phyloP scores from a whole-genome alignment of 1,140 invertebrate species.

The Papilio xuthus region DNA sequence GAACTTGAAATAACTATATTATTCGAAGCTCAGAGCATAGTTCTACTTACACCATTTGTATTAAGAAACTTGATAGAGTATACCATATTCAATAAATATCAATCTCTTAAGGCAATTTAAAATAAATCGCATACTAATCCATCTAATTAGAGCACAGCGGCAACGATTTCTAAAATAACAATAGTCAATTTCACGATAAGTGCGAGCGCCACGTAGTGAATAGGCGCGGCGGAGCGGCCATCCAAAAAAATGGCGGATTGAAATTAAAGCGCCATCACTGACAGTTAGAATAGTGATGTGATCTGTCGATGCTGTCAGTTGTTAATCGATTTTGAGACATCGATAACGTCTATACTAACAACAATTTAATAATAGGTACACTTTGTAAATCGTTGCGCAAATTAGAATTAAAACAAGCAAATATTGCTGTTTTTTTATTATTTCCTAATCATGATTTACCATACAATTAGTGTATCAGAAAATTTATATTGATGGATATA shows the following conservation, averaged over 20 bases:
- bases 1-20: background rate
- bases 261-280: conserved; percentile 61
- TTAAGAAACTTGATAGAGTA: background rate
- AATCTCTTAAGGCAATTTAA: conserved; percentile 22
- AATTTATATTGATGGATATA: too few species aligned
- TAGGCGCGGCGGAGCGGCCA: conserved; percentile 55
- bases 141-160: conserved; percentile 48
- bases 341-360: background rate
- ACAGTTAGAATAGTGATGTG: conserved; percentile 49
- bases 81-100: conserved; percentile 29
- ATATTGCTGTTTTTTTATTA: background rate
- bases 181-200: conserved; percentile 57
- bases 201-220: conserved; percentile 58
- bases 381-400: background rate
- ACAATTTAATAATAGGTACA: background rate
- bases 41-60: background rate
- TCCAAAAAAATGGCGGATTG: conserved; percentile 60
- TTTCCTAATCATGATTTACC: too few species aligned
- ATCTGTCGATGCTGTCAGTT: conserved; percentile 10
- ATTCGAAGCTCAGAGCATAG: background rate
- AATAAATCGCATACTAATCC: conserved; percentile 37
- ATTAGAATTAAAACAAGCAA: background rate
- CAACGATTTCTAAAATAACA: conserved; percentile 53
- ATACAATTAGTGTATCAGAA: too few species aligned
- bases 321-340: conserved; percentile 20